Conservation (phyloP, 2,888 invertebrate genomes). For the Phengaris alcon region DNA sequence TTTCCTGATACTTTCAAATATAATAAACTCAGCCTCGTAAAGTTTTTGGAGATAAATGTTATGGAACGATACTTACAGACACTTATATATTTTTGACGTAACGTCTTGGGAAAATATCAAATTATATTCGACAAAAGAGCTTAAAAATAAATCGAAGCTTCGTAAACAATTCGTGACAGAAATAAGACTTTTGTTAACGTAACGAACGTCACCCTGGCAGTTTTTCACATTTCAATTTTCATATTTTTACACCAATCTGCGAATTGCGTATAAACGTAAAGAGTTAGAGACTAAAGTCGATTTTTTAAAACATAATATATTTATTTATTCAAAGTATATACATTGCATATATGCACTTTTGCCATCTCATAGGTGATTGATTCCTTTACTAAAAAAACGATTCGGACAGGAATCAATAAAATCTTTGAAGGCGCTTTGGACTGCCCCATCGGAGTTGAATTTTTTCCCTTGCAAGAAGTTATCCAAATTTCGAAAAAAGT, state of each 20-base stretch:
- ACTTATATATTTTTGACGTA: neutral
- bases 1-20: neutral
- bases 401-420: too few species aligned
- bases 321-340: too few species aligned
- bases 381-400: too few species aligned
- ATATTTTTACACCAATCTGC: neutral
- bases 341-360: too few species aligned
- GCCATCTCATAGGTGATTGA: too few species aligned
- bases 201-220: neutral
- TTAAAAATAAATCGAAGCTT: neutral
- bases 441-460: too few species aligned
- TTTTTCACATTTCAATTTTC: neutral
- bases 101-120: neutral
- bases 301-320: too few species aligned
- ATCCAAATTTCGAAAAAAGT: too few species aligned
- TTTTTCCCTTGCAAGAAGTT: too few species aligned
- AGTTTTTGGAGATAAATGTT: neutral
- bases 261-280: neutral
- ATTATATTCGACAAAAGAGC: conserved; percentile 8
- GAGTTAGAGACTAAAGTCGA: too few species aligned
- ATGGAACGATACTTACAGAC: neutral
- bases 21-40: neutral
- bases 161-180: conserved; percentile 3
- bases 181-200: neutral
- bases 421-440: too few species aligned